These are phyloP conservation scores for Melitaea athalia DNA, from an alignment of 2,888 invertebrate genomes.

Conservation along the genomic window DNA sequence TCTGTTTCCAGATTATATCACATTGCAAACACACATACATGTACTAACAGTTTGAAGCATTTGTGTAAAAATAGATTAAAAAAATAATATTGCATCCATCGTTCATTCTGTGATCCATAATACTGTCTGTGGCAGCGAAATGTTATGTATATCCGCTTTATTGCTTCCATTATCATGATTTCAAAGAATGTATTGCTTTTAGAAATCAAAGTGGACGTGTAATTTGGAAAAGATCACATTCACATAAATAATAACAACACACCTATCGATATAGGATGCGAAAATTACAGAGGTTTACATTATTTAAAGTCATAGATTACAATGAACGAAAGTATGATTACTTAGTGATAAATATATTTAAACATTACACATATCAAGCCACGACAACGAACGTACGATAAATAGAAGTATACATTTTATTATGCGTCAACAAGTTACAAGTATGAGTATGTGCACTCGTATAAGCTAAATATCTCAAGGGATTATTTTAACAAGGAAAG, in stretches of 20 bases:
- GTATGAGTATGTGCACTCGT: constrained; percentile 42
- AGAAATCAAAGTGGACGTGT: constrained; percentile 60
- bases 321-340: constrained; percentile 33
- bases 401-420: constrained; percentile 60
- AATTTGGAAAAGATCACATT: constrained; percentile 67
- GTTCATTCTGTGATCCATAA: constrained; percentile 47
- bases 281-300: constrained; percentile 47
- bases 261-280: constrained; percentile 62
- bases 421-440: constrained; percentile 76
- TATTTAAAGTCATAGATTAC: constrained; percentile 16
- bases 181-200: constrained; percentile 59
- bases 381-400: constrained; percentile 62
- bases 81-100: constrained; percentile 45
- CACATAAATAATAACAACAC: constrained; percentile 52
- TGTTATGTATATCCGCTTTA: constrained; percentile 54
- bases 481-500: constrained; percentile 61
- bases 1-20: constrained; percentile 38
- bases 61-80: constrained; percentile 36
- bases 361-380: constrained; percentile 54
- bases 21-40: constrained; percentile 38
- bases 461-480: constrained; percentile 60
- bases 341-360: constrained; percentile 36
- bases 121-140: constrained; percentile 55
- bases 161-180: constrained; percentile 63
- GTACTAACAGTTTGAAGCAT: constrained; percentile 20